Evolutionary conservation across 2,113 vertebrate species (phyloP).

Genomic region (Girardinichthys multiradiatus): DNA sequence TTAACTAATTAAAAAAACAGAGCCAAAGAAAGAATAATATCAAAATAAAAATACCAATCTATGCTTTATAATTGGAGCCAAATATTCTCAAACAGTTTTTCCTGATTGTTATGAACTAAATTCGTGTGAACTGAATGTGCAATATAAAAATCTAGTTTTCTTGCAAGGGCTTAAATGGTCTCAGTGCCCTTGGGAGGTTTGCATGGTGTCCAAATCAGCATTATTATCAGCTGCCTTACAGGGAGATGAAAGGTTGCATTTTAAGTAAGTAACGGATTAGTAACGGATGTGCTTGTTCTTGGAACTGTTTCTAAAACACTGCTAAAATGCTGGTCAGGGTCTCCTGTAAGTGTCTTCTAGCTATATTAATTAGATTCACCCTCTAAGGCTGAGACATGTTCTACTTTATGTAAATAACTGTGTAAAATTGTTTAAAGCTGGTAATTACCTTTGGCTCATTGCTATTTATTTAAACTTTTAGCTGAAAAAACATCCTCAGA

Average conservation of each 20-base stretch:
- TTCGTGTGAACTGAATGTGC: not conserved
- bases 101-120: not conserved
- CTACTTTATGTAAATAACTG: not conserved
- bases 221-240: not conserved
- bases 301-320: not conserved
- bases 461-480: not conserved
- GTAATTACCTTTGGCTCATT: not conserved
- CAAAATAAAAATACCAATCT: not conserved
- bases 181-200: not conserved
- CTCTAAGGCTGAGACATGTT: not conserved
- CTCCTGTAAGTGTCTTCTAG: not conserved
- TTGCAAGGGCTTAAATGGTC: not conserved
- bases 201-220: not conserved
- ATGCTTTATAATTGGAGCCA: not conserved
- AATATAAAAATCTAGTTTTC: not conserved
- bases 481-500: not conserved
- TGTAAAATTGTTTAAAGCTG: not conserved
- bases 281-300: not conserved
- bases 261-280: not conserved
- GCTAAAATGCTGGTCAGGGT: not conserved
- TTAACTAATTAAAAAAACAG: not conserved
- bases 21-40: not conserved
- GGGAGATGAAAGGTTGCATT: not conserved
- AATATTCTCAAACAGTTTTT: not conserved
- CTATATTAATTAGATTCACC: not conserved